Evolutionary conservation across 2,113 vertebrate species (phyloP).

Genomic region (Hydrolagus affinis): DNA sequence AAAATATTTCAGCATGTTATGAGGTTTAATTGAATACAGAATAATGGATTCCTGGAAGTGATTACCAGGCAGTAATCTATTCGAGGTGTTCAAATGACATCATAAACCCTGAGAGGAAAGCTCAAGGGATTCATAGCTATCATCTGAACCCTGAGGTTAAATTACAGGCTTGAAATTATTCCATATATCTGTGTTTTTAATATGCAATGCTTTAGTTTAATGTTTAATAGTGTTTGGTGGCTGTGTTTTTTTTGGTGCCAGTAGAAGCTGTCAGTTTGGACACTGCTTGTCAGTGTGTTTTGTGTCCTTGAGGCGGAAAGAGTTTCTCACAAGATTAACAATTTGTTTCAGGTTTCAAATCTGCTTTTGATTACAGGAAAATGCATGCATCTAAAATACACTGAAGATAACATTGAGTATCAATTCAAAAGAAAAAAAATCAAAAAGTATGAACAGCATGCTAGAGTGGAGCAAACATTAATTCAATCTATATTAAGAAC

Average conservation of each 20-base stretch:
- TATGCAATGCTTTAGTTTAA: background rate
- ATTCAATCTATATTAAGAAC: too few relatives aligned
- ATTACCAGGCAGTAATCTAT: slow-evolving; percentile 11
- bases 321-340: too few relatives aligned
- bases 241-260: background rate
- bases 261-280: background rate
- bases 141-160: background rate
- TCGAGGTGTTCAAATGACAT: slow-evolving; percentile 2
- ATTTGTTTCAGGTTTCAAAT: too few relatives aligned
- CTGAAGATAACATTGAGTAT: too few relatives aligned
- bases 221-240: background rate
- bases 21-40: background rate
- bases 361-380: too few relatives aligned
- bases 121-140: background rate
- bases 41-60: background rate
- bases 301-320: background rate
- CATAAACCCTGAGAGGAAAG: background rate
- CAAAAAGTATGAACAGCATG: too few relatives aligned
- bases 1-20: background rate
- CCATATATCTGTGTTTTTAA: background rate
- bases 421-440: too few relatives aligned
- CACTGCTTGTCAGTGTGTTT: too few relatives aligned
- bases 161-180: background rate
- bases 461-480: too few relatives aligned
- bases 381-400: too few relatives aligned